phyloP scores from a whole-genome alignment of 1,140 invertebrate genomes.

The Eriocheir sinensis region DNA sequence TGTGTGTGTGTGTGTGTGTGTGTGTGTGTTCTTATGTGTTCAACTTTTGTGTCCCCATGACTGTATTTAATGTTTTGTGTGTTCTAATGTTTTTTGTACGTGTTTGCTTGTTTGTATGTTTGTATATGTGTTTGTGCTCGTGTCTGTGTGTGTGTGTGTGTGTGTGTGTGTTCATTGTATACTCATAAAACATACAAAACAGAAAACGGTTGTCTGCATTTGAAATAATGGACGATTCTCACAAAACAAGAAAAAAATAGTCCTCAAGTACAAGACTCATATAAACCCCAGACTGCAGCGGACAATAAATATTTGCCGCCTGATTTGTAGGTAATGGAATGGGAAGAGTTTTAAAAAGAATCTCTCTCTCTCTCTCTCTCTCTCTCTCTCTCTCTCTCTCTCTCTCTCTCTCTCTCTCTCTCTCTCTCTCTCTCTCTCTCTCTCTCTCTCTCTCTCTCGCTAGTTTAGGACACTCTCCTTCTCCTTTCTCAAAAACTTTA shows the following conservation, averaged over 20 bases:
- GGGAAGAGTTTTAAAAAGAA: slow-evolving; percentile 3
- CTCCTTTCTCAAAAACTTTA: slow-evolving; percentile 15
- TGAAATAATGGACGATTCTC: not conserved
- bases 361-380: too few relatives aligned
- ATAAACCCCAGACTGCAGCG: not conserved
- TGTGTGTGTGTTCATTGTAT: not conserved
- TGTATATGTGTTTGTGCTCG: too few relatives aligned
- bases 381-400: too few relatives aligned
- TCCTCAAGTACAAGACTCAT: not conserved
- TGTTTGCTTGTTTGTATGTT: not conserved
- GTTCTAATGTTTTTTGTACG: not conserved
- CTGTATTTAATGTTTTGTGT: not conserved
- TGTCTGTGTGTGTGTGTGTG: not conserved
- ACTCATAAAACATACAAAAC: not conserved
- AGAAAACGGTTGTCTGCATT: not conserved
- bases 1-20: slow-evolving; percentile 41
- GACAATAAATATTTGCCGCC: not conserved
- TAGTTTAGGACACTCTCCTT: slow-evolving; percentile 23
- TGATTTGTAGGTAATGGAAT: slow-evolving; percentile 7
- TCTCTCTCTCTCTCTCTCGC: too few relatives aligned
- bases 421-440: too few relatives aligned
- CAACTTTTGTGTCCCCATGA: not conserved
- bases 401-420: too few relatives aligned
- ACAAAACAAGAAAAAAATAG: not conserved
- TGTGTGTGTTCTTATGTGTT: not conserved